Conservation (phyloP, 2,113 vertebrate genomes). For the Dascyllus trimaculatus region DNA sequence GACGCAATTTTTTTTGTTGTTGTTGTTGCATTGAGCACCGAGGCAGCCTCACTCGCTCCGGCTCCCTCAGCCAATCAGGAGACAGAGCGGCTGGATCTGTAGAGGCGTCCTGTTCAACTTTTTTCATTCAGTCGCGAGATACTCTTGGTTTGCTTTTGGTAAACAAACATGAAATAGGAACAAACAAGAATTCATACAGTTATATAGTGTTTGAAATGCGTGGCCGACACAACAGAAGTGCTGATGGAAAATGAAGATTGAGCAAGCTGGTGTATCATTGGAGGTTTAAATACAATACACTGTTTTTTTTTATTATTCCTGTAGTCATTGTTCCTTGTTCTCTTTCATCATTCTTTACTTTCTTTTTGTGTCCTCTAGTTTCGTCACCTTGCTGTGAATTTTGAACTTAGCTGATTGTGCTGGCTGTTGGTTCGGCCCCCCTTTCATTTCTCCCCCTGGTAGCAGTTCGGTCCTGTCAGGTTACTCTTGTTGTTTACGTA, state of each 20-base stretch:
- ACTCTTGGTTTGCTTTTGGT: constrained; percentile 31
- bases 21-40: neutral
- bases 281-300: constrained; percentile 19
- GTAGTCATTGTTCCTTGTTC: constrained; percentile 12
- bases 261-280: constrained; percentile 34
- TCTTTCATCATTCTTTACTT: constrained; percentile 10
- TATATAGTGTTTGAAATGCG: constrained; percentile 27
- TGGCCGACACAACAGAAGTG: constrained; percentile 20
- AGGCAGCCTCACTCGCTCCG: neutral
- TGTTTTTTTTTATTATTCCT: neutral
- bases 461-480: neutral
- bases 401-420: constrained; percentile 7
- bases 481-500: neutral
- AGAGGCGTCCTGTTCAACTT: constrained; percentile 44
- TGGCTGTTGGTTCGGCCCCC: neutral
- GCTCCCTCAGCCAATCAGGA: constrained; percentile 35
- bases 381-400: constrained; percentile 14
- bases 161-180: constrained; percentile 56
- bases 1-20: constrained; percentile 18
- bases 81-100: constrained; percentile 9
- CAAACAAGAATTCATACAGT: constrained; percentile 15
- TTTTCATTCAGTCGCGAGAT: constrained; percentile 27
- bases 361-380: constrained; percentile 20
- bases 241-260: constrained; percentile 31
- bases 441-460: neutral